phyloP scores from a whole-genome alignment of 2,797 vertebrate species.

The Limosa lapponica region DNA sequence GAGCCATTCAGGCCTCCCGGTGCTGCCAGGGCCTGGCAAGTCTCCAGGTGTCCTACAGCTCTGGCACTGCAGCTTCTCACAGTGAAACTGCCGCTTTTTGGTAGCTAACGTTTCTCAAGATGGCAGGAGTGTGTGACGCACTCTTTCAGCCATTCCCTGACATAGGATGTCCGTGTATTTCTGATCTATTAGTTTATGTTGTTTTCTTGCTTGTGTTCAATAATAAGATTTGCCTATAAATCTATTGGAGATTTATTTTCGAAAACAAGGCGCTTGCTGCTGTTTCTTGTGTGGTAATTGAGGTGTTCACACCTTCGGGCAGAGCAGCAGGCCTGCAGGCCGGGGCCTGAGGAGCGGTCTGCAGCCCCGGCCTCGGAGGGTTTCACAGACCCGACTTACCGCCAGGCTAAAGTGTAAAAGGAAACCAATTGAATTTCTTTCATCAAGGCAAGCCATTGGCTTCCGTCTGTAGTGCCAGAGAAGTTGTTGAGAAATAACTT shows the following conservation, averaged over 20 bases:
- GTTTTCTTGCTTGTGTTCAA: not conserved
- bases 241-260: not conserved
- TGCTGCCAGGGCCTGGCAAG: rapidly evolving
- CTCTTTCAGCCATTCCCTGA: not conserved
- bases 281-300: rapidly evolving
- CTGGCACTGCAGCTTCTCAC: not conserved
- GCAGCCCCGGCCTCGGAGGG: not conserved
- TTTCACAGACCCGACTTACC: not conserved
- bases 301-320: not conserved
- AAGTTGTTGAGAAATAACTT: not conserved
- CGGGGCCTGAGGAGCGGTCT: rapidly evolving
- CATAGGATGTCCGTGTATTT: not conserved
- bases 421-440: not conserved
- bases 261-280: not conserved
- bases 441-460: not conserved
- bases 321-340: not conserved
- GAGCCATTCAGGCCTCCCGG: too few relatives aligned
- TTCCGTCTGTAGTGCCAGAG: not conserved
- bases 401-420: not conserved
- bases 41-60: not conserved
- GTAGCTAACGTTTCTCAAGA: not conserved
- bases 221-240: not conserved
- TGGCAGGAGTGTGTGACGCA: rapidly evolving
- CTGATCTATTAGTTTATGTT: not conserved
- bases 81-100: not conserved